Evolutionary conservation across 2,888 invertebrate genomes (phyloP).

Genomic region (Diplolepis rosae): DNA sequence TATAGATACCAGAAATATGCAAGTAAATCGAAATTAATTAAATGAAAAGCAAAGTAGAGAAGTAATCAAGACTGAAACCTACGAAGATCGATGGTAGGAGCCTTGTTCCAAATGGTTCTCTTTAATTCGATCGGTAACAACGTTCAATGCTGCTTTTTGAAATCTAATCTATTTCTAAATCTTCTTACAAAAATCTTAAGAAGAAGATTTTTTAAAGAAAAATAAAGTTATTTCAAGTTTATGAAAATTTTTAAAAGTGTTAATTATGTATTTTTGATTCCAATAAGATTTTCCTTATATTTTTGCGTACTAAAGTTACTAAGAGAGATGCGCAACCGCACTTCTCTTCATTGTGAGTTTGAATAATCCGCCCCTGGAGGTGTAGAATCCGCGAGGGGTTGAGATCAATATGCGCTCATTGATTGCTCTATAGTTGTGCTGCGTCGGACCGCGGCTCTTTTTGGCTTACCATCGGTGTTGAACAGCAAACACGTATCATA

Average conservation of each 20-base stretch:
- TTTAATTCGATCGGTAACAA: not conserved
- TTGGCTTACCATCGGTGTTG: conserved; percentile 38
- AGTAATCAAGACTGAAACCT: not conserved
- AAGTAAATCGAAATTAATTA: not conserved
- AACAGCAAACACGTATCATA: conserved; percentile 32
- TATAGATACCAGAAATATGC: not conserved
- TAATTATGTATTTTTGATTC: too few relatives aligned
- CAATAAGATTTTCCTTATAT: not conserved
- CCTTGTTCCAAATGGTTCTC: not conserved
- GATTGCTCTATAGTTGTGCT: conserved; percentile 58
- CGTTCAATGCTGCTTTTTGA: not conserved
- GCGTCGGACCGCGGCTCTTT: conserved; percentile 46
- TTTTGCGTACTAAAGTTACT: not conserved
- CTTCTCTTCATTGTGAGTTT: not conserved
- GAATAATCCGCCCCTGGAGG: conserved; percentile 57
- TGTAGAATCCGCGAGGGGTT: conserved; percentile 59
- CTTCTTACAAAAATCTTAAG: too few relatives aligned
- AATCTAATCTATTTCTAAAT: not conserved
- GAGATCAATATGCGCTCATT: conserved; percentile 66
- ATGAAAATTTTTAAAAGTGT: not conserved
- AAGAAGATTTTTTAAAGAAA: not conserved
- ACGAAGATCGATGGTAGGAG: not conserved
- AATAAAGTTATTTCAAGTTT: not conserved
- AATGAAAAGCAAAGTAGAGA: too few relatives aligned
- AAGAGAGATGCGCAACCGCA: conserved; percentile 15